Evolutionary conservation across 2,888 invertebrate species (phyloP).

Genomic region (Diplazon laetatorius): DNA sequence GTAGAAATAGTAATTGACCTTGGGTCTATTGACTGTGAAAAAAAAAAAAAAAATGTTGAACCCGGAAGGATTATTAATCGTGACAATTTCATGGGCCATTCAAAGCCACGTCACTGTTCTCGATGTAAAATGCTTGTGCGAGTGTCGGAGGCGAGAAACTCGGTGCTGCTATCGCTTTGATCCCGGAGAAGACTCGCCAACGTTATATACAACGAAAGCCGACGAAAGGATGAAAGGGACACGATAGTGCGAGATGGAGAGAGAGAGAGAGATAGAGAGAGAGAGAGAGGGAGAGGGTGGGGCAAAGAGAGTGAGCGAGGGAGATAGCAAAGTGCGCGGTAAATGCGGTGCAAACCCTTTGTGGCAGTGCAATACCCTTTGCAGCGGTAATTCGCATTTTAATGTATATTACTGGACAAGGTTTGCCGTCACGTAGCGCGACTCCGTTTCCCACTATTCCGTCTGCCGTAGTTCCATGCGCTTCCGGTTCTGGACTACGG

Average conservation of each 20-base stretch:
- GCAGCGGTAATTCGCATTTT: constrained; percentile 53
- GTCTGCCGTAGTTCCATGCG: neutral
- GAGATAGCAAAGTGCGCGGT: constrained; percentile 47
- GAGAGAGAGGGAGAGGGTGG: too few species aligned
- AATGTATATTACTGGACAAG: constrained; percentile 55
- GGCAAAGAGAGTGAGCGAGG: constrained; percentile 7
- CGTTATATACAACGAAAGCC: constrained; percentile 6
- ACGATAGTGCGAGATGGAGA: constrained; percentile 11
- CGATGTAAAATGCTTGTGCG: constrained; percentile 2
- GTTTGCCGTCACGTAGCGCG: constrained; percentile 26
- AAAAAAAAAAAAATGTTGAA: too few species aligned
- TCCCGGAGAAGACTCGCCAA: constrained; percentile 26
- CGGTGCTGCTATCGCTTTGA: constrained; percentile 31
- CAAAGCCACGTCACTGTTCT: neutral
- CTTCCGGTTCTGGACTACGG: constrained; percentile 1
- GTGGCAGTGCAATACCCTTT: constrained; percentile 48
- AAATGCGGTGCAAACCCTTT: constrained; percentile 59
- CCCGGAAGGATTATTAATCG: too few species aligned
- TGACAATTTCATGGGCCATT: too few species aligned
- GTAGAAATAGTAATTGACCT: too few species aligned
- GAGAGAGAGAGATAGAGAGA: too few species aligned
- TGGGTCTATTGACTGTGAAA: too few species aligned
- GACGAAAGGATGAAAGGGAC: constrained; percentile 48
- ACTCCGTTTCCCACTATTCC: constrained; percentile 45
- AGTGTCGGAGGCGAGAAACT: neutral